Base-by-base conservation (phyloP, 2,113 vertebrate genomes). In the Corythornis cristatus region DNA sequence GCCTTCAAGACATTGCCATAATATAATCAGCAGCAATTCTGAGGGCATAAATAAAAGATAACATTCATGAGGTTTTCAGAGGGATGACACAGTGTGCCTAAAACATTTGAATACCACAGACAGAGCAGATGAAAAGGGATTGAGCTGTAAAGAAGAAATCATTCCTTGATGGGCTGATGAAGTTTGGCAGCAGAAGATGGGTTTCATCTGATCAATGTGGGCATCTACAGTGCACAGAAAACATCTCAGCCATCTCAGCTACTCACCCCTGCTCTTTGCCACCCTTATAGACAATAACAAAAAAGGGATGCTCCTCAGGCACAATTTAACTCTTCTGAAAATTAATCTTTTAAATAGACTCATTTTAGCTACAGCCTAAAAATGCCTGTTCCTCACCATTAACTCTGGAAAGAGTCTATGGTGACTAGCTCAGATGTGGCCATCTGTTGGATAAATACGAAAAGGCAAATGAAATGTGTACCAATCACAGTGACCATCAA, bases 11-110 rank as follows among this genome's bases (percentile, higher is more conserved):
- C 84, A 86, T 60, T 60, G 60, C 75, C 23, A 35, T 94, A 96
- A 95, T 93, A 86, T 90, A 93, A 96, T 96, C 92, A 96, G 86
- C 33, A 89, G 74, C 95, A 91, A 92, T 92, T 96, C 95, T 81
- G 82, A 74, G 57, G 68, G 51, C 57, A 95, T 93, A 95, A 96
- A 96, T 93, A 94, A 95, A 91, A 95, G 64, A 95, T 93, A 91
- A 95, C 85, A 93, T 93, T 94, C 91, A 93, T 94, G 89, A 93
- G 91, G 29, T 89, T 95, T 95, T 91, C 89, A 91, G 91, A 94
- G 35, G 31, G 75, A 89, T 95, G 85, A 89, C 85, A 94, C n/a
- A 87, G 82, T 48, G 91, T 67, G 84, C 87, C 90, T 93, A 93
- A 93, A 92, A 92, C 72, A 93, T 95, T 88, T 91, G 91, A 92